Percentiles rank a stretch among this genome's conserved stretches.
phyloP scores from a whole-genome alignment of 92 coral and sea anemone genomes.

The Porites cylindrica region DNA sequence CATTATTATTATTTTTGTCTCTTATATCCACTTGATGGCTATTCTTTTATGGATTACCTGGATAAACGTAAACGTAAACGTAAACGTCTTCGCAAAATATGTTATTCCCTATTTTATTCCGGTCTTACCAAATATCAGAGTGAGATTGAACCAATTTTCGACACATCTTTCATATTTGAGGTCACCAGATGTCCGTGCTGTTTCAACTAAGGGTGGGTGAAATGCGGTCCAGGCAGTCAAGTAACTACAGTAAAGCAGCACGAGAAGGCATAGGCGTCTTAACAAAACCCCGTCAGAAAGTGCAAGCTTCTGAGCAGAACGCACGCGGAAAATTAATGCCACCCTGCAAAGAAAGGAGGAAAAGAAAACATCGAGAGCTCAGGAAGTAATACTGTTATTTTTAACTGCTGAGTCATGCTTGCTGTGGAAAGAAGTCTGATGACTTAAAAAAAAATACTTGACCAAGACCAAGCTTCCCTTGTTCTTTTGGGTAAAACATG shows the following conservation, averaged over 20 bases:
- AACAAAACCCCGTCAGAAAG: conserved; percentile 80
- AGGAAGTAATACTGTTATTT: too few species aligned
- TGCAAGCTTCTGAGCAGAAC: conserved; percentile 88
- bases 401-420: too few species aligned
- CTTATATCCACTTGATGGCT: too few species aligned
- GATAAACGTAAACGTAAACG: too few species aligned
- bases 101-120: not conserved
- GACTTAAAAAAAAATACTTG: too few species aligned
- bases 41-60: too few species aligned
- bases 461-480: too few species aligned
- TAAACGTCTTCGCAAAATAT: not conserved
- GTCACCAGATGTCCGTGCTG: conserved; percentile 50
- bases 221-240: conserved; percentile 84
- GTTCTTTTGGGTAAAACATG: too few species aligned
- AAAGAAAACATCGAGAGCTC: too few species aligned
- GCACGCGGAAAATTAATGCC: conserved; percentile 88
- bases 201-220: conserved; percentile 59
- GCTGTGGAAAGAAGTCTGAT: too few species aligned
- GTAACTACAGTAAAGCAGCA: conserved; percentile 65
- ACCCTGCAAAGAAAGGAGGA: not conserved
- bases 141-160: conserved; percentile 34
- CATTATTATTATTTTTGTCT: too few species aligned
- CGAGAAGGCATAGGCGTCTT: conserved; percentile 66
- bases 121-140: conserved; percentile 46
- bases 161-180: conserved; percentile 60